Conservation (phyloP, 2,113 vertebrate species). For the Neotoma lepida region DNA sequence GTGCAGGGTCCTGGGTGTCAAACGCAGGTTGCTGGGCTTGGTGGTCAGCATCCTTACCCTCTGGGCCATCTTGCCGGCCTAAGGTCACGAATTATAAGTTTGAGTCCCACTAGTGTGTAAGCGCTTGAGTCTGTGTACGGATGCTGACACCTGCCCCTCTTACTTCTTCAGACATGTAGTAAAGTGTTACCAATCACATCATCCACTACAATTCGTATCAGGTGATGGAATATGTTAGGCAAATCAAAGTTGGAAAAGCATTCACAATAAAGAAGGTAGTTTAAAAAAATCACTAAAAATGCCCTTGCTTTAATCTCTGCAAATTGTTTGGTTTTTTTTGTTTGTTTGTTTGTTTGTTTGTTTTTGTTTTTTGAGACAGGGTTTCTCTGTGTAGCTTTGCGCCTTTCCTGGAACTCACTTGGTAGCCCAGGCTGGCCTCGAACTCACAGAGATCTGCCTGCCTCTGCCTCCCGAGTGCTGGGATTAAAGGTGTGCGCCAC, state of each 20-base stretch:
- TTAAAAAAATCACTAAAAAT: background rate
- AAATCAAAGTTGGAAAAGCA: background rate
- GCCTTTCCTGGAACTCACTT: no score
- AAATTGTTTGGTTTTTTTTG: no score
- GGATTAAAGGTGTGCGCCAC: no score
- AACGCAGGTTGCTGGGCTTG: no score
- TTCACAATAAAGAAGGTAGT: background rate
- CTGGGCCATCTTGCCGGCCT: background rate
- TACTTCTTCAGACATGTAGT: slow-evolving; percentile 32
- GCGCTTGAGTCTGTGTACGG: background rate
- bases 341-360: no score
- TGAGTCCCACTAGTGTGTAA: background rate
- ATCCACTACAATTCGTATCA: background rate
- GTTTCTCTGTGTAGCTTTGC: no score
- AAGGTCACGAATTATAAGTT: slow-evolving; percentile 40
- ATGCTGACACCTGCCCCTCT: background rate
- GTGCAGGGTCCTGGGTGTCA: background rate
- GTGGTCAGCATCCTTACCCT: background rate
- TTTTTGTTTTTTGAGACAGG: no score
- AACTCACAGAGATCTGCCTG: no score
- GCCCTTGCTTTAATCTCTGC: background rate
- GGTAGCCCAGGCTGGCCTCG: no score
- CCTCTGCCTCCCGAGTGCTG: no score
- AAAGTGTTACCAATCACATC: background rate
- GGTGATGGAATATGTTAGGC: background rate